phyloP scores from a whole-genome alignment of 2,888 invertebrate genomes.

The Hymenopus coronatus region DNA sequence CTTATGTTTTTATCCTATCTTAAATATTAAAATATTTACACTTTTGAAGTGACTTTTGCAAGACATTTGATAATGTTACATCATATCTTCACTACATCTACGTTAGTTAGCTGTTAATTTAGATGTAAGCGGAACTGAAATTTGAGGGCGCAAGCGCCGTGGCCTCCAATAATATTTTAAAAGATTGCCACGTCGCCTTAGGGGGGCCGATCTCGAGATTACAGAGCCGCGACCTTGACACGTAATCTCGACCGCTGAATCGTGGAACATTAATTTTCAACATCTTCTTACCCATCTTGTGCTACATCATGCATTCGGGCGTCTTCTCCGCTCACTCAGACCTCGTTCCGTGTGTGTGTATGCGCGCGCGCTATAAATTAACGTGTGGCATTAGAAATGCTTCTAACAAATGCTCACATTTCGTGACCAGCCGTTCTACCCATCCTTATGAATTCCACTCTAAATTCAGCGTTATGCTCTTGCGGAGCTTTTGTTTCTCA shows the following conservation, averaged over 20 bases:
- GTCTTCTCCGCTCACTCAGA: not conserved
- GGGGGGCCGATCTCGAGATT: not conserved
- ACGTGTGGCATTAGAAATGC: not conserved
- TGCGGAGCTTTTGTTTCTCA: no score
- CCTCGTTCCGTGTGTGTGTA: not conserved
- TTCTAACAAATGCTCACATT: not conserved
- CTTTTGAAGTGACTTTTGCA: no score
- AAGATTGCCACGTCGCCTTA: not conserved
- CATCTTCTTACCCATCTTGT: not conserved
- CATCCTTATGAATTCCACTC: not conserved
- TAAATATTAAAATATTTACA: no score
- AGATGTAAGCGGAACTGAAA: not conserved
- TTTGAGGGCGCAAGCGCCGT: not conserved
- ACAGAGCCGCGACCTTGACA: not conserved
- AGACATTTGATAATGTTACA: not conserved
- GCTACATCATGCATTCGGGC: not conserved
- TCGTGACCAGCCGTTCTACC: not conserved
- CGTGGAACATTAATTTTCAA: not conserved
- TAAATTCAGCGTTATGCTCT: not conserved
- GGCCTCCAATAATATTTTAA: not conserved
- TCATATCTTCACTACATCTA: not conserved
- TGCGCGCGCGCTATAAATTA: not conserved
- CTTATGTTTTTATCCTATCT: no score
- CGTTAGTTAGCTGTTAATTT: not conserved
- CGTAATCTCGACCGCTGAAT: not conserved